phyloP scores from a whole-genome alignment of 2,797 vertebrate genomes.

The Brachyalestes nurse region DNA sequence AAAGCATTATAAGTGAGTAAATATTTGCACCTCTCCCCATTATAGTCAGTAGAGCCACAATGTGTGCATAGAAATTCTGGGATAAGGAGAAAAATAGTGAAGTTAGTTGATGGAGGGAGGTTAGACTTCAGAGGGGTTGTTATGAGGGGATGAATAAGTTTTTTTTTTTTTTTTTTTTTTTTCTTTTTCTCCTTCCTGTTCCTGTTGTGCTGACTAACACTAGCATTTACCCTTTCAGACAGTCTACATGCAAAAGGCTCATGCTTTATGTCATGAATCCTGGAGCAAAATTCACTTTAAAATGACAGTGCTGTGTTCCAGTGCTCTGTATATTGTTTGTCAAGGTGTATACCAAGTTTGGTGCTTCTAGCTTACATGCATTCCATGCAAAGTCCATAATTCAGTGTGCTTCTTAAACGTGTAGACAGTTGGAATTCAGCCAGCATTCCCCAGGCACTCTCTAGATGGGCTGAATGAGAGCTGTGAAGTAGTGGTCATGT shows the following conservation, averaged over 20 bases:
- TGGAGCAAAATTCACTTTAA: not conserved
- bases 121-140: not conserved
- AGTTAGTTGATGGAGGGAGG: not conserved
- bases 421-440: constrained; percentile 16
- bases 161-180: not conserved
- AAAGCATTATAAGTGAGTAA: not conserved
- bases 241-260: not conserved
- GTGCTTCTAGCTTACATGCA: not conserved
- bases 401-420: constrained; percentile 8
- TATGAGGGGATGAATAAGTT: not conserved
- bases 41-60: not conserved
- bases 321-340: not conserved
- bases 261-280: not conserved
- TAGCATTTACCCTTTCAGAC: not conserved
- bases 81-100: not conserved
- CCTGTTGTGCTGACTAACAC: constrained; percentile 10
- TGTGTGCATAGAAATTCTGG: not conserved
- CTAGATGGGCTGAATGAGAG: constrained; percentile 1
- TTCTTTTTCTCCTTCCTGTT: not conserved
- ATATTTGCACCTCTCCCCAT: constrained; percentile 1
- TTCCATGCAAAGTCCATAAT: constrained; percentile 3
- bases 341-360: not conserved
- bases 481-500: constrained; percentile 1
- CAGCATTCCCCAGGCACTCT: constrained; percentile 15
- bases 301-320: not conserved